phyloP scores from a whole-genome alignment of 2,888 invertebrate species.

The Danaus chrysippus region DNA sequence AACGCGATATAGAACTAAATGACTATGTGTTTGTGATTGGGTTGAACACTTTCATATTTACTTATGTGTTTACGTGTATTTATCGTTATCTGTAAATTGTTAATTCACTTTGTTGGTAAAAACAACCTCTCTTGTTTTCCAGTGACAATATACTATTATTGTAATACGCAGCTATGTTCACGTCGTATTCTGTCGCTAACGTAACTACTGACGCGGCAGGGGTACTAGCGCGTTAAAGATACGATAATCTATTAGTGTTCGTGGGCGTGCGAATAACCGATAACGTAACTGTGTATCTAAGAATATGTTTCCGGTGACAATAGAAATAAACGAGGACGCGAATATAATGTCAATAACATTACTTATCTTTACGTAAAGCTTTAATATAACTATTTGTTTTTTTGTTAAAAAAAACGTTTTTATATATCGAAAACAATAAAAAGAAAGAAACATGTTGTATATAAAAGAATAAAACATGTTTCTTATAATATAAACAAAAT shows the following conservation, averaged over 20 bases:
- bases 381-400: too few species aligned
- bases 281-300: too few species aligned
- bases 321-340: too few species aligned
- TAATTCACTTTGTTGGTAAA: slow-evolving; percentile 22
- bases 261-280: too few species aligned
- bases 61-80: slow-evolving; percentile 2
- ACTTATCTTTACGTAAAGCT: too few species aligned
- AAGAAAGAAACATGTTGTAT: too few species aligned
- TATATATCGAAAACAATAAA: too few species aligned
- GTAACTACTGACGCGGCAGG: slow-evolving; percentile 14
- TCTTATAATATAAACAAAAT: background rate
- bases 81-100: slow-evolving; percentile 17
- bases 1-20: slow-evolving; percentile 8
- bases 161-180: slow-evolving; percentile 45
- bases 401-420: too few species aligned
- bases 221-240: background rate
- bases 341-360: too few species aligned
- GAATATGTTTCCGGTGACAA: too few species aligned
- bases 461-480: too few species aligned
- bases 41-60: too few species aligned
- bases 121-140: slow-evolving; percentile 53
- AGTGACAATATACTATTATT: slow-evolving; percentile 45
- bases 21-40: background rate
- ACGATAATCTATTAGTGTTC: background rate
- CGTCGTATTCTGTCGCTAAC: slow-evolving; percentile 31